These are phyloP conservation scores for Lasiurus borealis DNA, from an alignment of 2,113 vertebrate genomes.

Conservation along the genomic window DNA sequence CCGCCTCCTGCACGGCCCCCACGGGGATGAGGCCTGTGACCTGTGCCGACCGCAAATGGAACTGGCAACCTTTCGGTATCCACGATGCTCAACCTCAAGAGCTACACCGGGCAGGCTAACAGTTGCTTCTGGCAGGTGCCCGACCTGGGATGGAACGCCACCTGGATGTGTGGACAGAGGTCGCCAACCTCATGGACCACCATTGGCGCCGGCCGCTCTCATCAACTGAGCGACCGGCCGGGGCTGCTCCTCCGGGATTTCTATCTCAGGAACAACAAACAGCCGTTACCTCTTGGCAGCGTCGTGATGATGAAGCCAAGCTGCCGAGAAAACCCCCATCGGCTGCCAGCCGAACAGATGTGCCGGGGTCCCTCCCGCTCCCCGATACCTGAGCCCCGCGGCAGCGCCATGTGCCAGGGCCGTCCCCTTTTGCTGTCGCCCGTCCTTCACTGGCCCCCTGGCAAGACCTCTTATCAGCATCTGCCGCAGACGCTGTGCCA, in stretches of 20 bases:
- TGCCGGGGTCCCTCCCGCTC: not conserved
- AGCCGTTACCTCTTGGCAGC: not conserved
- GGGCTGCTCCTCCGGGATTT: not conserved
- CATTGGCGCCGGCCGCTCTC: too few relatives aligned
- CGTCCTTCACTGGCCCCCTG: not conserved
- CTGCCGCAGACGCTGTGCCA: not conserved
- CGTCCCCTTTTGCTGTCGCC: not conserved
- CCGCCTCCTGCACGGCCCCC: not conserved
- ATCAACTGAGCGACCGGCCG: not conserved
- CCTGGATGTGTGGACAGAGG: not conserved
- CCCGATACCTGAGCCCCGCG: not conserved
- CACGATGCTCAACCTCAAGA: not conserved
- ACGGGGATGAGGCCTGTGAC: not conserved
- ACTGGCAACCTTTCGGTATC: not conserved
- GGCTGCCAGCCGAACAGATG: not conserved
- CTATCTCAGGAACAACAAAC: not conserved
- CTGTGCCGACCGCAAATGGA: not conserved
- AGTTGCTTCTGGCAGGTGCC: not conserved
- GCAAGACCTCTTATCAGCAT: not conserved
- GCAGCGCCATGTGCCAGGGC: too few relatives aligned
- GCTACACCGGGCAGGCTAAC: not conserved
- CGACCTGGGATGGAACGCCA: not conserved
- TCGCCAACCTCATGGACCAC: too few relatives aligned
- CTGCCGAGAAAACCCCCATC: not conserved
- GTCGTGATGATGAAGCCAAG: not conserved